These are phyloP conservation scores for Pollachius pollachius DNA, from an alignment of 2,113 vertebrate species.

Conservation along the genomic window DNA sequence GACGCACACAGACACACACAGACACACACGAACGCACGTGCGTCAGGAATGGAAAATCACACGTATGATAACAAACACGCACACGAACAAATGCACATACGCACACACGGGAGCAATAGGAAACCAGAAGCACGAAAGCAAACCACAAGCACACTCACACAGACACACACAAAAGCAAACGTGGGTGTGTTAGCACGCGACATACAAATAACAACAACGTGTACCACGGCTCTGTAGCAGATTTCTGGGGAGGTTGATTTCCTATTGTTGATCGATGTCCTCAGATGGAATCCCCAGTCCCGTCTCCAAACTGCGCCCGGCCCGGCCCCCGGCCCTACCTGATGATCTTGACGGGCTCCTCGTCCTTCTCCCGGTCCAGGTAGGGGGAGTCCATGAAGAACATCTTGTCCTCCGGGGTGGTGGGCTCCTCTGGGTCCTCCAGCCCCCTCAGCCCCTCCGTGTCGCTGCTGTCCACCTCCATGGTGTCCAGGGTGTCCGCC, in stretches of 20 bases:
- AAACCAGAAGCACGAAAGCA: not conserved
- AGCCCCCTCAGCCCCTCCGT: slow-evolving; percentile 82
- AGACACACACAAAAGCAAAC: too few relatives aligned
- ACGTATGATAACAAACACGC: not conserved
- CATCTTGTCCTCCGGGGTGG: slow-evolving; percentile 94
- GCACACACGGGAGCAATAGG: not conserved
- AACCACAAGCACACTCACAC: not conserved
- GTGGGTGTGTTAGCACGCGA: too few relatives aligned
- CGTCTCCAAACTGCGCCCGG: too few relatives aligned
- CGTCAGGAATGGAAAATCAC: not conserved
- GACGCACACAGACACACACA: slow-evolving; percentile 2
- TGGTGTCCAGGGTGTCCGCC: slow-evolving; percentile 89
- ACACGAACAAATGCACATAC: not conserved
- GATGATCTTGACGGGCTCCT: slow-evolving; percentile 90
- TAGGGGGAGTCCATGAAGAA: slow-evolving; percentile 90
- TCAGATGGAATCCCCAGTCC: too few relatives aligned
- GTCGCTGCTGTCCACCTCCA: slow-evolving; percentile 93
- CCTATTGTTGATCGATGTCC: too few relatives aligned
- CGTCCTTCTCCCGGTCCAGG: slow-evolving; percentile 89
- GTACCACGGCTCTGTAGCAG: too few relatives aligned
- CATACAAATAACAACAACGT: too few relatives aligned
- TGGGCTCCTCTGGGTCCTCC: slow-evolving; percentile 88
- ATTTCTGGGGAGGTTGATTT: too few relatives aligned
- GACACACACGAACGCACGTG: not conserved
- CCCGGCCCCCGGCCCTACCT: slow-evolving; percentile 69